Conservation (phyloP, 2,888 invertebrate species). For the Formica aserva region DNA sequence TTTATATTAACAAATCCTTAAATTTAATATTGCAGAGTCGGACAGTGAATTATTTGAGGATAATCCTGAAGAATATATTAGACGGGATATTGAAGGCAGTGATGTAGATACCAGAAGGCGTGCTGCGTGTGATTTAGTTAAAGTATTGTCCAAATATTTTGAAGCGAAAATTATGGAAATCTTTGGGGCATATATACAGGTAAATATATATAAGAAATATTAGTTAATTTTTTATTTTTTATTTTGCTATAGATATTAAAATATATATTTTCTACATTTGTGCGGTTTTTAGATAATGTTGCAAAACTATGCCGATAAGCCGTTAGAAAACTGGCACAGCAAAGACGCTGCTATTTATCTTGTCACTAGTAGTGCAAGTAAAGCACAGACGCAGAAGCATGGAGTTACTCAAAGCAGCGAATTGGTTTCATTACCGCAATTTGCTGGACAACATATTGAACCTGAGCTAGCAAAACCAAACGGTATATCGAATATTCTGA, state of each 20-base stretch:
- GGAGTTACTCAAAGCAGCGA: constrained; percentile 97
- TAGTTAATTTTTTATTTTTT: neutral
- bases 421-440: constrained; percentile 95
- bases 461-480: constrained; percentile 93
- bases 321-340: constrained; percentile 94
- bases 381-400: constrained; percentile 95
- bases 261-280: constrained; percentile 19
- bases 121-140: constrained; percentile 98
- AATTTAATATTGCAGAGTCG: constrained; percentile 87
- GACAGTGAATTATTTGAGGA: constrained; percentile 99
- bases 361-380: constrained; percentile 97
- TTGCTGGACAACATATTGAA: constrained; percentile 94
- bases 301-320: constrained; percentile 91
- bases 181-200: constrained; percentile 95
- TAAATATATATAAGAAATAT: constrained; percentile 80
- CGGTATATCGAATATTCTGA: constrained; percentile 85
- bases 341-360: constrained; percentile 99
- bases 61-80: constrained; percentile 98
- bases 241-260: neutral
- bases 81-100: constrained; percentile 98
- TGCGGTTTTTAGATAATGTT: constrained; percentile 89
- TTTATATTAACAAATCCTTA: constrained; percentile 20
- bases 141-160: constrained; percentile 95
- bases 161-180: constrained; percentile 95
- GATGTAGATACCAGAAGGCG: constrained; percentile 98